A percentile compares a stretch with the other conserved stretches of the same genome.
Evolutionary conservation across 2,113 vertebrate genomes (phyloP).

Genomic region (Columba janthina): DNA sequence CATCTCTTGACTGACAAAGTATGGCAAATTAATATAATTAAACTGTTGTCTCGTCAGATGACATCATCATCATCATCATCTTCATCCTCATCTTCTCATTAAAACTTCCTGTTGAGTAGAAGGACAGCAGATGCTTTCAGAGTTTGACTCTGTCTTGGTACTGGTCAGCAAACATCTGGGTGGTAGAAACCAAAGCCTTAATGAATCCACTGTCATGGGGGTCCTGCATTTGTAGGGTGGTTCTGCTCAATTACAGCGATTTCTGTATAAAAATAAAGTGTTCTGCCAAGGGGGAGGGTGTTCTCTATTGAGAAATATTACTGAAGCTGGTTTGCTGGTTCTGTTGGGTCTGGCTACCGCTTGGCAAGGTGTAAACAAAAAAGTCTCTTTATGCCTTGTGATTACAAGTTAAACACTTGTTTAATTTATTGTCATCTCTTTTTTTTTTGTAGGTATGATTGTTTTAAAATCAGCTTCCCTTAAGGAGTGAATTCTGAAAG

Average conservation of each 20-base stretch:
- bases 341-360: background rate
- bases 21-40: background rate
- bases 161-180: background rate
- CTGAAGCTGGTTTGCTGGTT: background rate
- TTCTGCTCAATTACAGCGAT: background rate
- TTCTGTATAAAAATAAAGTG: background rate
- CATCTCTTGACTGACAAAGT: background rate
- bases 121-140: background rate
- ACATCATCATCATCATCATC: no score
- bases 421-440: background rate
- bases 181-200: background rate
- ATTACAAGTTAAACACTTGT: background rate
- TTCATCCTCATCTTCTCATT: background rate
- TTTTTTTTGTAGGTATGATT: background rate
- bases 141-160: background rate
- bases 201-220: rapidly evolving
- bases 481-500: background rate
- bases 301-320: background rate
- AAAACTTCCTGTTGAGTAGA: background rate
- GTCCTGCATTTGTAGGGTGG: background rate
- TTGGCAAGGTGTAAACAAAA: background rate
- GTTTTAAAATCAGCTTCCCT: background rate
- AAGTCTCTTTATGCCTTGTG: background rate
- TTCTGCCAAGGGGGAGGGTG: background rate
- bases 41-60: background rate